A percentile compares a stretch with the other conserved stretches of the same genome.
Evolutionary conservation across 2,797 vertebrate species (phyloP).

Genomic region (Threskiornis aethiopicus): DNA sequence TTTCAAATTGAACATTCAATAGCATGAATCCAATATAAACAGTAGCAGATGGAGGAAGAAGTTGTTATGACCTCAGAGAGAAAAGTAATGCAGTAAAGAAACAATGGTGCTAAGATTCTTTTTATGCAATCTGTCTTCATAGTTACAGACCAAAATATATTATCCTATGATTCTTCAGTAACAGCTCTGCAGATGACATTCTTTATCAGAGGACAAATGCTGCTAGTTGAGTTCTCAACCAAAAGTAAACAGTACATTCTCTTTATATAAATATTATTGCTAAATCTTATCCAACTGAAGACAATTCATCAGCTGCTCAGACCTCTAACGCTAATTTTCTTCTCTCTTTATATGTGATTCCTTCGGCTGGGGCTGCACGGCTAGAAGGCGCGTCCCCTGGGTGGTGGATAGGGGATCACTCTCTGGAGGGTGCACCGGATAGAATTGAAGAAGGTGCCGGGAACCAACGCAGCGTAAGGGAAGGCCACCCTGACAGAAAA

Average conservation of each 20-base stretch:
- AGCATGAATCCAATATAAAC: not conserved
- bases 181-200: not conserved
- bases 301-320: not conserved
- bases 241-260: not conserved
- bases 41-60: not conserved
- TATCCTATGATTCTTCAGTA: not conserved
- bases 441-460: too few relatives aligned
- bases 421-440: too few relatives aligned
- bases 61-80: not conserved
- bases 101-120: not conserved
- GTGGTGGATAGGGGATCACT: too few relatives aligned
- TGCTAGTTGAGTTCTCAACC: not conserved
- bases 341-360: not conserved
- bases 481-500: too few relatives aligned
- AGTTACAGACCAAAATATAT: not conserved
- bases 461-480: too few relatives aligned
- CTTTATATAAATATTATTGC: not conserved
- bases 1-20: not conserved
- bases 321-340: not conserved
- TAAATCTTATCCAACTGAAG: not conserved
- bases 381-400: too few relatives aligned
- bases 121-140: not conserved
- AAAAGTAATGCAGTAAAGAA: not conserved
- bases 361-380: too few relatives aligned
- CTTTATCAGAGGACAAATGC: not conserved